Conservation (phyloP, 2,888 invertebrate species). For the Apodemia mormo region DNA sequence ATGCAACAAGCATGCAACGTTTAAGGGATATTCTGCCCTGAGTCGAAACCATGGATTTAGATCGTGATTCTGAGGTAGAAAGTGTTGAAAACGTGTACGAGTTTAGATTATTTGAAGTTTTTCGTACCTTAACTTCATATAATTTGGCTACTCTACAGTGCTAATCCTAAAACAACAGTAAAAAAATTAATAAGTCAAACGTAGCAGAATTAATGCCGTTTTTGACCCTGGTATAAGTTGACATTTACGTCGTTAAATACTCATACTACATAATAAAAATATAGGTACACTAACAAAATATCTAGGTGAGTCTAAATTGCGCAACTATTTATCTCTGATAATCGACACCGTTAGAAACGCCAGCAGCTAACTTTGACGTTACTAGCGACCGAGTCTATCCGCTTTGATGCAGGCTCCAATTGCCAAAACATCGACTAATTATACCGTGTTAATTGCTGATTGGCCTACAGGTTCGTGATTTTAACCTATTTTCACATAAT, state of each 20-base stretch:
- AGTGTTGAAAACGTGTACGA: no score
- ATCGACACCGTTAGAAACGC: neutral
- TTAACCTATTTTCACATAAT: constrained; percentile 1
- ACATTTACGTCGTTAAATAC: neutral
- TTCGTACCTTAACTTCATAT: no score
- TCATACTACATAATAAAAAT: neutral
- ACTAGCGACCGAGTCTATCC: constrained; percentile 1
- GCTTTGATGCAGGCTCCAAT: constrained; percentile 9
- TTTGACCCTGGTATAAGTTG: neutral
- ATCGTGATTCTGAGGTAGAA: no score
- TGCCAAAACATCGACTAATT: constrained; percentile 17
- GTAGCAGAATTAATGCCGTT: neutral
- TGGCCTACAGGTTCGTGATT: neutral
- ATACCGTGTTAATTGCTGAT: constrained; percentile 15
- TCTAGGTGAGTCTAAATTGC: neutral
- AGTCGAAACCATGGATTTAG: no score
- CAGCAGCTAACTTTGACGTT: constrained; percentile 12
- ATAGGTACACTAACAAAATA: neutral
- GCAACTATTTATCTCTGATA: neutral
- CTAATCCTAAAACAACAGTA: no score
- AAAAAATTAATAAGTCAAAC: neutral
- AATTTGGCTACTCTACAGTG: no score
- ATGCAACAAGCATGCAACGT: no score
- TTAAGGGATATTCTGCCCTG: no score
- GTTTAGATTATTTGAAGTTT: no score